Percentiles rank a stretch among this genome's conserved stretches.
phyloP scores from a whole-genome alignment of 2,113 vertebrate species.

The Rhea pennata region DNA sequence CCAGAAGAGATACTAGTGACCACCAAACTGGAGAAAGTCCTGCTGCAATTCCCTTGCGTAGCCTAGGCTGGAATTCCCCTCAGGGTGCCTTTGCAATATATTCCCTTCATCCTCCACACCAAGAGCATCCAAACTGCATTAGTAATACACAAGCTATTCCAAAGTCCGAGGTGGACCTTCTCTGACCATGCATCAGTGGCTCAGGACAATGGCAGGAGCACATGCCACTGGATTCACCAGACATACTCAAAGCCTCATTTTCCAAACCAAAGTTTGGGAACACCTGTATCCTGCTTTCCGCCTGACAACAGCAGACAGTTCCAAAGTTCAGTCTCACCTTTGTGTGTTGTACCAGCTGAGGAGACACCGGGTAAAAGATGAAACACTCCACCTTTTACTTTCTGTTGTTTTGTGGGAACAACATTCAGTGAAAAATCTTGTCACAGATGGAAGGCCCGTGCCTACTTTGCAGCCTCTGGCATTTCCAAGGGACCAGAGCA shows the following conservation, averaged over 20 bases:
- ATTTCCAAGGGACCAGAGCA: neutral
- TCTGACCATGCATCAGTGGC: neutral
- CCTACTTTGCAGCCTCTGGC: neutral
- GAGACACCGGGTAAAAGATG: neutral
- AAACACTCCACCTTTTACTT: neutral
- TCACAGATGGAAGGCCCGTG: neutral
- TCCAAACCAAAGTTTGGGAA: neutral
- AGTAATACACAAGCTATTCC: neutral
- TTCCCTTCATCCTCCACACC: rapidly evolving
- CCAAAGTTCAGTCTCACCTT: neutral
- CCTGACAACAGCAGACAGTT: neutral
- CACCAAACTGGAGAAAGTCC: rapidly evolving
- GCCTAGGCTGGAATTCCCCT: neutral
- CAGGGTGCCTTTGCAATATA: neutral
- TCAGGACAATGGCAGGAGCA: neutral
- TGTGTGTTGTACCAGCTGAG: neutral
- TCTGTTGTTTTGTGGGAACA: neutral
- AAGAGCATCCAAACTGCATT: neutral
- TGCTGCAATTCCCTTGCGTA: neutral
- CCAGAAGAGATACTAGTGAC: neutral
- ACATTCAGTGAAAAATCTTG: neutral
- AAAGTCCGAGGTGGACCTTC: neutral
- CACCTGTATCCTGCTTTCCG: neutral
- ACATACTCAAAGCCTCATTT: neutral
- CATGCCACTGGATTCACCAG: rapidly evolving